Evolutionary conservation across 2,797 vertebrate genomes (phyloP).

Genomic region (Hippoglossus hippoglossus): DNA sequence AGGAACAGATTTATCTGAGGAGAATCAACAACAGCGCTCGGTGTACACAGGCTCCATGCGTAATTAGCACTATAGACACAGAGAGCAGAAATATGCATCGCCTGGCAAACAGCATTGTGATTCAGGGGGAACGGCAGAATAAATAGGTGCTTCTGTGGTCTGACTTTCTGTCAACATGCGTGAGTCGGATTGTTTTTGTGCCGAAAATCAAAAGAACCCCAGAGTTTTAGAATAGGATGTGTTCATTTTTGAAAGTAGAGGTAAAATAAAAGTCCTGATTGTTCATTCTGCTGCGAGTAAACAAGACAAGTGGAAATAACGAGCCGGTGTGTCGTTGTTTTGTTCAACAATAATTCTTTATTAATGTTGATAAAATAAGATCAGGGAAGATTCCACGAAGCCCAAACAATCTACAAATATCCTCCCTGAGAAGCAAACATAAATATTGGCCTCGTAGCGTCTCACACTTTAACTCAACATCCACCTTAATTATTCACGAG

Average conservation of each 20-base stretch:
- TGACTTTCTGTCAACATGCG: slow-evolving; percentile 41
- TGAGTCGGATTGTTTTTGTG: slow-evolving; percentile 11
- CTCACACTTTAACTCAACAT: slow-evolving; percentile 12
- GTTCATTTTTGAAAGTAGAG: slow-evolving; percentile 13
- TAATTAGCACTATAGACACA: slow-evolving; percentile 75
- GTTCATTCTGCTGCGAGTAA: slow-evolving; percentile 33
- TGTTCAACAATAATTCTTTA: slow-evolving; percentile 3
- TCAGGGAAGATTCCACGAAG: slow-evolving; percentile 10
- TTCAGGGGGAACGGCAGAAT: slow-evolving; percentile 52
- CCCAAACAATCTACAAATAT: slow-evolving; percentile 15
- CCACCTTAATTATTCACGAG: slow-evolving; percentile 19
- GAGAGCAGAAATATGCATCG: slow-evolving; percentile 59
- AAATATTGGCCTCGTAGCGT: slow-evolving; percentile 16
- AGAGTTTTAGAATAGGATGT: slow-evolving; percentile 12
- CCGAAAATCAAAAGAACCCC: slow-evolving; percentile 38
- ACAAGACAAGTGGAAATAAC: slow-evolving; percentile 15
- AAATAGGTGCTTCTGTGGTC: slow-evolving; percentile 51
- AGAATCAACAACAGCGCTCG: slow-evolving; percentile 58
- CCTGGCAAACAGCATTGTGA: slow-evolving; percentile 58
- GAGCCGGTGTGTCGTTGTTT: background rate
- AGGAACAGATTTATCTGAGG: slow-evolving; percentile 71
- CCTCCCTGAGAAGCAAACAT: slow-evolving; percentile 18
- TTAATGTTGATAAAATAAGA: slow-evolving; percentile 14
- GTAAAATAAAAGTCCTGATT: slow-evolving; percentile 28
- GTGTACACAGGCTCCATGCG: slow-evolving; percentile 66